Percentiles rank a stretch among this genome's conserved stretches.
These are phyloP conservation scores for Cryptoblepharus egeriae DNA, from an alignment of 2,797 vertebrate genomes.

Conservation along the genomic window DNA sequence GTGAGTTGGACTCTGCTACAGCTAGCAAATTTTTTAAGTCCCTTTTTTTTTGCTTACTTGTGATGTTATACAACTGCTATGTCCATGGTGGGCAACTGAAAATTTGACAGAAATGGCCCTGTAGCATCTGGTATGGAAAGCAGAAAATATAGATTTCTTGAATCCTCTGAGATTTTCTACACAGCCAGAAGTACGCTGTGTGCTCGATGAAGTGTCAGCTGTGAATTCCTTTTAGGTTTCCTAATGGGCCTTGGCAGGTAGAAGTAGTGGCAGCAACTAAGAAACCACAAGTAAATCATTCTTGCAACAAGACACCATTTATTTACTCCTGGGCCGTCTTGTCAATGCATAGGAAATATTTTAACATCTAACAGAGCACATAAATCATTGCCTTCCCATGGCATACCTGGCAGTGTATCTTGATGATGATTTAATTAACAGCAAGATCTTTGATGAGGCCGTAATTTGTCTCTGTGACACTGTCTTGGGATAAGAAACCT, in stretches of 20 bases:
- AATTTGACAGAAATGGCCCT: background rate
- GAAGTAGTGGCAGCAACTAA: slow-evolving; percentile 17
- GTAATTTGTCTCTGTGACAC: slow-evolving; percentile 19
- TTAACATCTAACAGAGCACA: slow-evolving; percentile 48
- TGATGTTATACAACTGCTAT: background rate
- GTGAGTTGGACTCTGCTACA: no score
- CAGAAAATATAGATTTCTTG: background rate
- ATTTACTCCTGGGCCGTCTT: slow-evolving; percentile 43
- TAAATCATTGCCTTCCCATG: slow-evolving; percentile 37
- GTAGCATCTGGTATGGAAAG: background rate
- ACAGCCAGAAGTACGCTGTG: background rate
- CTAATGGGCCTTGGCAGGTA: background rate
- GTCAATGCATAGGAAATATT: slow-evolving; percentile 37
- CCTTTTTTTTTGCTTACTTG: background rate
- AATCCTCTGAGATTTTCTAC: slow-evolving; percentile 8
- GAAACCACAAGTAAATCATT: slow-evolving; percentile 34
- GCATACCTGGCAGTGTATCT: slow-evolving; percentile 17
- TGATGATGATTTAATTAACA: slow-evolving; percentile 43
- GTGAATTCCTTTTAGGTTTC: slow-evolving; percentile 19
- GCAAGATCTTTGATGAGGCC: slow-evolving; percentile 29
- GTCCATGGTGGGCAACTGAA: background rate
- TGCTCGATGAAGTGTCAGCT: slow-evolving; percentile 2
- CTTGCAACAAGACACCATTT: slow-evolving; percentile 20
- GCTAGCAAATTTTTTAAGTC: no score
- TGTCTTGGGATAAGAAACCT: background rate